Conservation (phyloP, 1,140 invertebrate species). For the Wasmannia auropunctata region DNA sequence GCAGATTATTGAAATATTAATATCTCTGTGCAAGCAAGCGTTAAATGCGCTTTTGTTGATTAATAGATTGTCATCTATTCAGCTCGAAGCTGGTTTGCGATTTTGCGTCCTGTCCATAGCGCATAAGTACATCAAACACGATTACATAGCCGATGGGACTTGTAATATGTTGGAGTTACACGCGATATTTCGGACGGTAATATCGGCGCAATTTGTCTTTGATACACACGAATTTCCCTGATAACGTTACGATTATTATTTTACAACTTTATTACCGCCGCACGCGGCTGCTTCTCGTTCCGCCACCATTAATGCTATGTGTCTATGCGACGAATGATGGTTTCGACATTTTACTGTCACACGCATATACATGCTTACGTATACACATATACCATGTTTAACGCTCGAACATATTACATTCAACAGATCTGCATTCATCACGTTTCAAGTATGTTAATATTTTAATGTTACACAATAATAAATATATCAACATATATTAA, state of each 20-base stretch:
- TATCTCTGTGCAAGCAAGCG: not conserved
- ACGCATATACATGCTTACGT: no score
- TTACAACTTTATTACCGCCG: constrained; percentile 53
- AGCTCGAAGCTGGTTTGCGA: not conserved
- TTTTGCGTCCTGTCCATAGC: constrained; percentile 12
- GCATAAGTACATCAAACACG: constrained; percentile 25
- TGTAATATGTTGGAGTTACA: constrained; percentile 42
- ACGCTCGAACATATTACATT: not conserved
- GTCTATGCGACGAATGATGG: constrained; percentile 25
- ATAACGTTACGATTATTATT: constrained; percentile 58
- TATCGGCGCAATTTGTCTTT: constrained; percentile 57
- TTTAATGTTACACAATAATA: not conserved
- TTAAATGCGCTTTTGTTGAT: constrained; percentile 32
- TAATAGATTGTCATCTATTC: constrained; percentile 27
- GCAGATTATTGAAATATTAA: not conserved
- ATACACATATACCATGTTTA: constrained; percentile 2
- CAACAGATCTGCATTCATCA: not conserved
- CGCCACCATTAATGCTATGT: not conserved
- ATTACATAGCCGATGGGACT: constrained; percentile 36
- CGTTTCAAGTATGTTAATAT: not conserved
- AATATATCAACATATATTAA: not conserved
- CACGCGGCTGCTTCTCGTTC: not conserved
- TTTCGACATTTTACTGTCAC: constrained; percentile 37
- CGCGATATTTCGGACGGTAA: constrained; percentile 36
- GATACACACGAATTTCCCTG: constrained; percentile 42